These are phyloP conservation scores for Drosophila niveifrons DNA, from an alignment of 2,888 invertebrate genomes.

Conservation along the genomic window DNA sequence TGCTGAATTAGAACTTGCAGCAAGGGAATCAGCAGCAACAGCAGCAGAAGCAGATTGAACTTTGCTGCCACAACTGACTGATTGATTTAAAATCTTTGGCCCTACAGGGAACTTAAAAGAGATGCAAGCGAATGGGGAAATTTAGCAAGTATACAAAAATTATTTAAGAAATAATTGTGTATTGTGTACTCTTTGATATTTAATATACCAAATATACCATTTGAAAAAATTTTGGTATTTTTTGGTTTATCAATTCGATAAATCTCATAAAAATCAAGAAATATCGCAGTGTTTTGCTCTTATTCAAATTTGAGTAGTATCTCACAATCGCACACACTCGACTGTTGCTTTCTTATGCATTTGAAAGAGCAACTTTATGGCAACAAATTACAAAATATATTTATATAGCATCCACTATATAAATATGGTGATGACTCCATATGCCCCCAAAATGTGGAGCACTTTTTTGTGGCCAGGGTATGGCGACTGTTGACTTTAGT, in stretches of 20 bases:
- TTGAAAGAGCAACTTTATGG: too few species aligned
- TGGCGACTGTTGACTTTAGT: conserved; percentile 45
- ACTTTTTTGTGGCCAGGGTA: conserved; percentile 18
- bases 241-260: too few species aligned
- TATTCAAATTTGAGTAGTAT: too few species aligned
- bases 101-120: not conserved
- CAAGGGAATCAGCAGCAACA: not conserved
- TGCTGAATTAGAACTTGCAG: not conserved
- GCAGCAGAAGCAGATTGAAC: not conserved
- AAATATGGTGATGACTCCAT: not conserved
- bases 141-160: not conserved
- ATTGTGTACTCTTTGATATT: too few species aligned
- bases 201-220: too few species aligned
- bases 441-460: not conserved
- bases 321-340: too few species aligned
- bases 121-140: not conserved
- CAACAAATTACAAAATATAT: too few species aligned
- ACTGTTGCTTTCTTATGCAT: too few species aligned
- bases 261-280: too few species aligned
- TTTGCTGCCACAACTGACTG: conserved; percentile 1
- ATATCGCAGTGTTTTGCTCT: too few species aligned
- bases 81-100: conserved; percentile 1
- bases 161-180: too few species aligned
- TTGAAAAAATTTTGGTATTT: too few species aligned
- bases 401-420: not conserved